These are phyloP conservation scores for Australoheros scitulus DNA, from an alignment of 2,113 vertebrate genomes.

Conservation along the genomic window DNA sequence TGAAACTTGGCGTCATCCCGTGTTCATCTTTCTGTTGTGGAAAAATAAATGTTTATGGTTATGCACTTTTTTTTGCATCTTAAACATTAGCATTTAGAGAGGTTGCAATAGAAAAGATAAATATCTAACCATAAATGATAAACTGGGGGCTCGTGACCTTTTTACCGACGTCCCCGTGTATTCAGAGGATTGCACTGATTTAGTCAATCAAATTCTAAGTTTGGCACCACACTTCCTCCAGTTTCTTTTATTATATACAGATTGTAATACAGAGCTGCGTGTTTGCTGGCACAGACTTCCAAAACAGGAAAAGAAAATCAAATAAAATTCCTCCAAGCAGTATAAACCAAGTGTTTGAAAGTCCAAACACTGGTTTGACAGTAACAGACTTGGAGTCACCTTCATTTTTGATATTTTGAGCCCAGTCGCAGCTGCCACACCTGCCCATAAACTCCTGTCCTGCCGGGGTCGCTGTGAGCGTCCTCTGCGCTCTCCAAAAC, in stretches of 20 bases:
- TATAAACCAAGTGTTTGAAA: slow-evolving; percentile 28
- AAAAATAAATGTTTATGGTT: neutral
- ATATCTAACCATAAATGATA: rapidly evolving
- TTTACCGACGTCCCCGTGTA: neutral
- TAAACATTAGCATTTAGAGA: neutral
- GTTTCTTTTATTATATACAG: neutral
- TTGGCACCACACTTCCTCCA: neutral
- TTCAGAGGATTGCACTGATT: neutral
- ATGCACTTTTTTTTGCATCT: neutral
- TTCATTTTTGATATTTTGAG: neutral
- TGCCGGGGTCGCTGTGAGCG: neutral
- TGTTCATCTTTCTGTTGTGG: rapidly evolving
- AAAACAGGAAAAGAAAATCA: slow-evolving; percentile 34
- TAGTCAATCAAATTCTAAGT: neutral
- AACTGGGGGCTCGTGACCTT: neutral
- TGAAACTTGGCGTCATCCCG: neutral
- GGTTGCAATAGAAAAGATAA: rapidly evolving
- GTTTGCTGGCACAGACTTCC: slow-evolving; percentile 1
- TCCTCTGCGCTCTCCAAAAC: neutral
- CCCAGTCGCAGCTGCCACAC: neutral
- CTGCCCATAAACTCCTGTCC: slow-evolving; percentile 13
- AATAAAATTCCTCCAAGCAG: neutral
- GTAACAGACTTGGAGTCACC: slow-evolving; percentile 6
- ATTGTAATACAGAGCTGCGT: neutral
- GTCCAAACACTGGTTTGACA: slow-evolving; percentile 33